Evolutionary conservation across 2,797 vertebrate species (phyloP), one percentile per base, ranked within the genome.

Genomic region (Macroramphosus scolopax): DNA sequence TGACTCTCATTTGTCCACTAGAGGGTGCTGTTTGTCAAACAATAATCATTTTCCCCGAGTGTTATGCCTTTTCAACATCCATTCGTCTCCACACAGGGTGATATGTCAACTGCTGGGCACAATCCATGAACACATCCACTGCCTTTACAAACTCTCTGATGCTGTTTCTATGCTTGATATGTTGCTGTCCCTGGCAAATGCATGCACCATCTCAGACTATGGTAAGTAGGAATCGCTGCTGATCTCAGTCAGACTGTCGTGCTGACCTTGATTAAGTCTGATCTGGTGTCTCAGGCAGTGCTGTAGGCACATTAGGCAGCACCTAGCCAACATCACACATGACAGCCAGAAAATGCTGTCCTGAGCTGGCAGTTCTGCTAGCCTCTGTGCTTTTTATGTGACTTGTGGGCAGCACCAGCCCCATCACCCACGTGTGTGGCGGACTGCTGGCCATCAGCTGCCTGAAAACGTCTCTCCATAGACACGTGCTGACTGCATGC

Each of bases 151-250:
- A 79, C 90, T 99, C 17, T 93, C 94, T 3, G 96, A 99, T 72
- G 88, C 92, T 2, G 94, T 97, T n/a, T 98, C 96, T 9, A 95
- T 98, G 95, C 84, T 99, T 84, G 96, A 99, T 71, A 98, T 98
- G 97, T 73, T 99, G 63, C 89, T 90, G 11, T 95, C 96, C 0
- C 91, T 98, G 66, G 95, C 96, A 53, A 92, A 93, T 1, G 87
- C 91, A 17, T 97, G 96, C 77, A 96, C 95, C 34, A 83, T 97
- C 65, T 96, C 94, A 15, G 92, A 98, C 70, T 97, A 97, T 1
- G 95, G 95, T 95, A 78, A 85, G 89, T 20, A 18, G 42, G 30
- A 46, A 16, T 29, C 38, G 26, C 29, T 13, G 13, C 35, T 34
- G 33, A 31, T 18, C 26, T 15, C 33, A n/a, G 14, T 36, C 30